Evolutionary conservation across 1,140 invertebrate genomes (phyloP).

Genomic region (Ceratina calcarata): DNA sequence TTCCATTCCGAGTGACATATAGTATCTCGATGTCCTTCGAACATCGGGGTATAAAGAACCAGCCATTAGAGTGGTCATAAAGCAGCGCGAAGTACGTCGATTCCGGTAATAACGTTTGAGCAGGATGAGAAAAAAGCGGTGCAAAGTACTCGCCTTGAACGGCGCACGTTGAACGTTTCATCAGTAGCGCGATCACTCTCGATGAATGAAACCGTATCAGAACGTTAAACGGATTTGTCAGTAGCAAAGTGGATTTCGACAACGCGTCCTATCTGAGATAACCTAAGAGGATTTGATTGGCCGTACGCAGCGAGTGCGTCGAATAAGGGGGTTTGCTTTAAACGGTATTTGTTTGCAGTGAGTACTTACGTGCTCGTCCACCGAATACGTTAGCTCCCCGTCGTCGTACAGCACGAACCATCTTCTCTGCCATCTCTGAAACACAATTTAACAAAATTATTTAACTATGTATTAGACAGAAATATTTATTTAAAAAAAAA

Average conservation of each 20-base stretch:
- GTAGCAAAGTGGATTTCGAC: constrained; percentile 57
- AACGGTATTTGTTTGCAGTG: constrained; percentile 8
- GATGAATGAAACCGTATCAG: constrained; percentile 58
- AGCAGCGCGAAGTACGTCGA: neutral
- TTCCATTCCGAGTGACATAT: neutral
- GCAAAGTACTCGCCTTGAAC: neutral
- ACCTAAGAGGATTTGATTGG: constrained; percentile 61
- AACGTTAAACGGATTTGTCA: constrained; percentile 69
- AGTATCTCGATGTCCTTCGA: neutral
- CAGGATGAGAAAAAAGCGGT: neutral
- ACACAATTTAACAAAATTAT: constrained; percentile 70
- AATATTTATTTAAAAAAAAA: neutral
- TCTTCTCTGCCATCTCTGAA: constrained; percentile 97
- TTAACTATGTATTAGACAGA: neutral
- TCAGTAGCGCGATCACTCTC: constrained; percentile 1
- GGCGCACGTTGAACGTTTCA: neutral
- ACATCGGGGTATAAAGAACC: constrained; percentile 1
- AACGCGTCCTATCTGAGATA: constrained; percentile 34
- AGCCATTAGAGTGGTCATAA: neutral
- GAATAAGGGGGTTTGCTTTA: constrained; percentile 44
- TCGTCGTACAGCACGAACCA: constrained; percentile 99
- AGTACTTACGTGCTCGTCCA: constrained; percentile 96
- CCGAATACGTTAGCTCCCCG: constrained; percentile 96
- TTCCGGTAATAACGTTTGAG: neutral
- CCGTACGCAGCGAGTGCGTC: constrained; percentile 37